Evolutionary conservation across 2,797 vertebrate species (phyloP), one percentile per base, ranked within the genome.

Genomic region (Crax fasciolata): DNA sequence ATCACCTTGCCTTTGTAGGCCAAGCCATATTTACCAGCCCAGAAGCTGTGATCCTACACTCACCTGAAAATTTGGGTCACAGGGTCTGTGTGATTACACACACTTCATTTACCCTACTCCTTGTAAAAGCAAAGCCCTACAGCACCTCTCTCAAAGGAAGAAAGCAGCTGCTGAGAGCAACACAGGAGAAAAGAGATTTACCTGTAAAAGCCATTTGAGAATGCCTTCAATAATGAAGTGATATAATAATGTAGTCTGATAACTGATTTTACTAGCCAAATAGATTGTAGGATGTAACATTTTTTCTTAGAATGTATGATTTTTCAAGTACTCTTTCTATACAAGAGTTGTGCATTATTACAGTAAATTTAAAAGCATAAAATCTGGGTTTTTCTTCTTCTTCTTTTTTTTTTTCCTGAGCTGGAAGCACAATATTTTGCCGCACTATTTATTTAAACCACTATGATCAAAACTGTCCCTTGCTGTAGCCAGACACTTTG

Each of bases 1-100:
- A 84, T 75, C 90, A 89, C 68, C 81, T 92, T 80, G 82, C 28
- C 55, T 92, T 70, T 86, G 76, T 46, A 76, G 91, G 89, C 43
- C 93, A 94, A 72, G 12, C 59, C 38, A 58, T 76, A 71, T 52
- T 59, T 62, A 41, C 46, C 2, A 58, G 44, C 72, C 67, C 9
- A 6, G 7, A 82, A 77, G n/a, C 3, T 95, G 93, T 86, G 58
- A 81, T 2, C 85, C 84, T 86, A 57, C 94, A 89, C 84, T 84
- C 2, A 25, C 15, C 44, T 59, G 55, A 38, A 30, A 67, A 89
- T 81, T 32, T 78, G 63, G 84, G 89, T 93, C 75, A 81, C 51
- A 52, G 32, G 15, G 39, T 20, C 28, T 74, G 2, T 25, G 65
- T 19, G 55, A 59, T 38, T 11, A 18, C 32, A 66, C 20, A 59